A percentile compares a stretch with the other conserved stretches of the same genome.
Evolutionary conservation across 2,113 vertebrate species (phyloP).

Genomic region (Myotis davidii): DNA sequence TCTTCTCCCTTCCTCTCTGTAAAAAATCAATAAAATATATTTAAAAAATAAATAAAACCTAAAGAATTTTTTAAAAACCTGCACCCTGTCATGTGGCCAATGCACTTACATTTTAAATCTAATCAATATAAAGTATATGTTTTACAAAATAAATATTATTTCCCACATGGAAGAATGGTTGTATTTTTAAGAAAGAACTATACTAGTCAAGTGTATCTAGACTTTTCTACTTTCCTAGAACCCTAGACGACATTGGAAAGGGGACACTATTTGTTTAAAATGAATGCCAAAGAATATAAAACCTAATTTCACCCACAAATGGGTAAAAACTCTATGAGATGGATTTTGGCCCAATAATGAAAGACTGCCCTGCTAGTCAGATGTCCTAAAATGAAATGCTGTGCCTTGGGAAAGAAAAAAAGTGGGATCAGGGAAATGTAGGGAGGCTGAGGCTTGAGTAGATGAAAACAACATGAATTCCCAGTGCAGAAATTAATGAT

Average conservation of each 20-base stretch:
- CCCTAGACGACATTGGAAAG: not conserved
- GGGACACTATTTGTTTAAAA: not conserved
- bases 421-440: not conserved
- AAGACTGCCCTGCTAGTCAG: not conserved
- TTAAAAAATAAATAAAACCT: too few relatives aligned
- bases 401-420: not conserved
- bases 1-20: too few relatives aligned
- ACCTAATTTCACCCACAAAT: slow-evolving; percentile 17
- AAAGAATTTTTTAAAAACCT: too few relatives aligned
- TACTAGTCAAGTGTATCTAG: not conserved
- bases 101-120: not conserved
- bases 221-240: not conserved
- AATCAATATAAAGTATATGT: not conserved
- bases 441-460: not conserved
- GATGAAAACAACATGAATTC: not conserved
- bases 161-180: not conserved
- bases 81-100: not conserved
- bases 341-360: not conserved
- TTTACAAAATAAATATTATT: slow-evolving; percentile 33
- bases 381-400: not conserved
- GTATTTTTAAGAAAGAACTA: slow-evolving; percentile 18
- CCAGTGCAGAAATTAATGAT: not conserved
- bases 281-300: not conserved
- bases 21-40: too few relatives aligned
- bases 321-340: not conserved